Evolutionary conservation across 2,888 invertebrate genomes (phyloP), one percentile per base, ranked within the genome.

Genomic region (Volucella inanis): DNA sequence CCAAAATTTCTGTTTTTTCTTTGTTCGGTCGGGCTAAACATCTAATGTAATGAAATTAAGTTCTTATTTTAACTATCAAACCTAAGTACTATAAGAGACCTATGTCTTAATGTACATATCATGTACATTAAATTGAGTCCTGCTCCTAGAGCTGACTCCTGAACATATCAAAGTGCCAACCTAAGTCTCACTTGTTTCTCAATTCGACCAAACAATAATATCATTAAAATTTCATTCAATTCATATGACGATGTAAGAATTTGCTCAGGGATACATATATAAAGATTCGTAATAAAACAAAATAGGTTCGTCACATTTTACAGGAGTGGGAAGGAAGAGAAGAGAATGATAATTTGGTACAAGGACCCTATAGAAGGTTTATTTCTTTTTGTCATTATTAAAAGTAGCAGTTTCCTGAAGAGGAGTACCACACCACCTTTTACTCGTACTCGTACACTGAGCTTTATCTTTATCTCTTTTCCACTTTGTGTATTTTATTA

Each of bases 361-460:
- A 75, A 62, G 43, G 31, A 43, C 18, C 18, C 41, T 43, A 43
- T 43, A 6, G 43, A 18, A 31, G 39, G 49, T 12, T 8, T 4
- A 14, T 43, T 68, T 67, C 39, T 50, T 43, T 52, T 49, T 76
- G 45, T 72, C 65, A 72, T 71, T 68, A 41, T 49, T 49, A 54
- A 65, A 76, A 70, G 70, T 76, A 76, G 57, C 76, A 76, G 52
- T 70, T 81, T 81, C 52, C n/a, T 68, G 68, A 81, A 75, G 55
- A 49, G 49, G 41, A 50, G 45, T 61, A 41, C 41, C 57, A 39
- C 68, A 43, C 22, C 47, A 18, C 64, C 47, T 57, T 71, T 52
- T 11, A 31, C 22, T 52, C 14, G 38, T 14, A 11, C 8, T 12
- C 15, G 22, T 41, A 10, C 49, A 8, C 15, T 8, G 15, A 9